phyloP scores from a whole-genome alignment of 2,113 vertebrate species.

The Erythrolamprus reginae region DNA sequence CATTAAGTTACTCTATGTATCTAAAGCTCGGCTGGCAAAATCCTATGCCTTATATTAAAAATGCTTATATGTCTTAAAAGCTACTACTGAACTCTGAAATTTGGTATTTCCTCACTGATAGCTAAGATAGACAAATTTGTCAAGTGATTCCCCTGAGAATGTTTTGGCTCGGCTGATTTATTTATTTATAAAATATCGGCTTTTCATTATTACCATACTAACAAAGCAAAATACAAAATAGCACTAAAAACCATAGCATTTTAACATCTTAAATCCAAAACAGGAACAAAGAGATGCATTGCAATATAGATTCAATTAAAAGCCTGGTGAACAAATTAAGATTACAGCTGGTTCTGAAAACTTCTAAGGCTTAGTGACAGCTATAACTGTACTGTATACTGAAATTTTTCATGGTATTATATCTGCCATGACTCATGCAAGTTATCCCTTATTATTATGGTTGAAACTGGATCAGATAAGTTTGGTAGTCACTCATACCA shows the following conservation, averaged over 20 bases:
- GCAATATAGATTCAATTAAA: background rate
- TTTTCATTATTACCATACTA: background rate
- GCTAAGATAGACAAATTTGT: background rate
- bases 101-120: background rate
- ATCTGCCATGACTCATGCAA: background rate
- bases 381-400: background rate
- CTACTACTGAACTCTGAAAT: background rate
- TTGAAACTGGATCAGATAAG: background rate
- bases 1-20: background rate
- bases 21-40: background rate
- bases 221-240: background rate
- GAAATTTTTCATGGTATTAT: background rate
- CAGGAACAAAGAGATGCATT: background rate
- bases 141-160: background rate
- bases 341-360: background rate
- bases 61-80: background rate
- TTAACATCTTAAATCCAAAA: background rate
- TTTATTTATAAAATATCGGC: background rate
- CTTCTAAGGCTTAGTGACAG: background rate
- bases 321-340: background rate
- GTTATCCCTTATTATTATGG: background rate
- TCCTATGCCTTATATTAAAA: background rate
- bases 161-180: background rate
- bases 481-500: background rate
- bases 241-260: background rate